Conservation (phyloP, 2,113 vertebrate species). For the Protomyctophum bolini region DNA sequence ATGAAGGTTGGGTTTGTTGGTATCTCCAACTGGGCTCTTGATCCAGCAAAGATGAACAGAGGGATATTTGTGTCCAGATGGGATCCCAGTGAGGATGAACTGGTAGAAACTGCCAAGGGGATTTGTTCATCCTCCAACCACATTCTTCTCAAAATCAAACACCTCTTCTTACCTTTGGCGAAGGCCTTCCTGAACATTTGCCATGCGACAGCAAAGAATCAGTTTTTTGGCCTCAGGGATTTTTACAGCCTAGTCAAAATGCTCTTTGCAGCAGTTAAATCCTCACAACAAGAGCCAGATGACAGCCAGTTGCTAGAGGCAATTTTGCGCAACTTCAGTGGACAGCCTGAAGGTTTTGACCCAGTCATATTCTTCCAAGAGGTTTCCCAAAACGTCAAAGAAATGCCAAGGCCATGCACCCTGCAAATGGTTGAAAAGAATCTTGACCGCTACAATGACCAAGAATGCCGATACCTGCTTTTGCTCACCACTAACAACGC, state of each 20-base stretch:
- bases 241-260: slow-evolving; percentile 83
- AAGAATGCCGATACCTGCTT: slow-evolving; percentile 79
- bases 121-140: slow-evolving; percentile 73
- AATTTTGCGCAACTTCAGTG: slow-evolving; percentile 82
- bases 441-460: slow-evolving; percentile 52
- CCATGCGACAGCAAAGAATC: slow-evolving; percentile 55
- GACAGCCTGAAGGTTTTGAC: slow-evolving; percentile 69
- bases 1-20: slow-evolving; percentile 84
- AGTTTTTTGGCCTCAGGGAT: slow-evolving; percentile 83
- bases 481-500: slow-evolving; percentile 82
- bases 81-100: slow-evolving; percentile 78
- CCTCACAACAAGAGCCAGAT: slow-evolving; percentile 54
- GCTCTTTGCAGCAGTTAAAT: slow-evolving; percentile 70
- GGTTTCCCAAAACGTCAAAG: slow-evolving; percentile 41
- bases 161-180: slow-evolving; percentile 75
- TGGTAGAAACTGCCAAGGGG: slow-evolving; percentile 79
- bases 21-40: slow-evolving; percentile 85
- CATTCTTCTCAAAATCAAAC: slow-evolving; percentile 66
- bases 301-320: slow-evolving; percentile 69
- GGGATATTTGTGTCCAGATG: slow-evolving; percentile 82
- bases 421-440: slow-evolving; percentile 78
- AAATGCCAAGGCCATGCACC: slow-evolving; percentile 65
- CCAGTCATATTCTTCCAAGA: slow-evolving; percentile 67
- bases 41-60: slow-evolving; percentile 85
- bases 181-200: slow-evolving; percentile 76